Percentiles rank a stretch among this genome's conserved stretches.
These are phyloP conservation scores for Ellobius talpinus DNA, from an alignment of 2,113 vertebrate genomes.

Conservation along the genomic window DNA sequence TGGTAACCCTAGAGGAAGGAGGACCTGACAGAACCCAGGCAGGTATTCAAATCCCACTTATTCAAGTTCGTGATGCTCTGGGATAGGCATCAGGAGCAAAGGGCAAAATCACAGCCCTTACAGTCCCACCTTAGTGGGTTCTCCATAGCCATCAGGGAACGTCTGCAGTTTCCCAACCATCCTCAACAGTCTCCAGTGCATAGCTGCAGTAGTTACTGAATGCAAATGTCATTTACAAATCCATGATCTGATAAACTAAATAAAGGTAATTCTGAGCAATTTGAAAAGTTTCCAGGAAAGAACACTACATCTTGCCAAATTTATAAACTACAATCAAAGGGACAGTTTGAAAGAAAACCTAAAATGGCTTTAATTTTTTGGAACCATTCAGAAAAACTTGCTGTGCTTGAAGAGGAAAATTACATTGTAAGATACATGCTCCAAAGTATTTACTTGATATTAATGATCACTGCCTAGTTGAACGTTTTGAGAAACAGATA, in stretches of 20 bases:
- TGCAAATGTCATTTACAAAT: constrained; percentile 58
- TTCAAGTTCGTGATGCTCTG: neutral
- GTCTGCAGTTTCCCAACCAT: neutral
- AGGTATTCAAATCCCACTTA: neutral
- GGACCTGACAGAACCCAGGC: neutral
- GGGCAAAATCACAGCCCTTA: neutral
- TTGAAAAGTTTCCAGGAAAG: constrained; percentile 61
- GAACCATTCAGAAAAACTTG: constrained; percentile 11
- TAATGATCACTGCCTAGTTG: neutral
- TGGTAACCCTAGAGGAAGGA: neutral
- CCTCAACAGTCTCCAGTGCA: neutral
- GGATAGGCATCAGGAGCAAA: neutral
- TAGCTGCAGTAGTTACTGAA: constrained; percentile 48
- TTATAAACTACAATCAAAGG: constrained; percentile 49
- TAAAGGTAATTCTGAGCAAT: constrained; percentile 62
- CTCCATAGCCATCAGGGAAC: neutral
- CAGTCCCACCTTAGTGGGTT: neutral
- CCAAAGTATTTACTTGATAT: neutral
- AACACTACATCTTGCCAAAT: constrained; percentile 66
- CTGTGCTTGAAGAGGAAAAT: neutral
- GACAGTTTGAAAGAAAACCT: constrained; percentile 51
- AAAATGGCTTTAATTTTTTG: constrained; percentile 26
- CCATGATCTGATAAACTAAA: constrained; percentile 52
- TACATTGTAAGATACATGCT: neutral
- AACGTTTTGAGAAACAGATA: constrained; percentile 16